Evolutionary conservation across 2,888 invertebrate species (phyloP).

Genomic region (Epinotia brunnichana): DNA sequence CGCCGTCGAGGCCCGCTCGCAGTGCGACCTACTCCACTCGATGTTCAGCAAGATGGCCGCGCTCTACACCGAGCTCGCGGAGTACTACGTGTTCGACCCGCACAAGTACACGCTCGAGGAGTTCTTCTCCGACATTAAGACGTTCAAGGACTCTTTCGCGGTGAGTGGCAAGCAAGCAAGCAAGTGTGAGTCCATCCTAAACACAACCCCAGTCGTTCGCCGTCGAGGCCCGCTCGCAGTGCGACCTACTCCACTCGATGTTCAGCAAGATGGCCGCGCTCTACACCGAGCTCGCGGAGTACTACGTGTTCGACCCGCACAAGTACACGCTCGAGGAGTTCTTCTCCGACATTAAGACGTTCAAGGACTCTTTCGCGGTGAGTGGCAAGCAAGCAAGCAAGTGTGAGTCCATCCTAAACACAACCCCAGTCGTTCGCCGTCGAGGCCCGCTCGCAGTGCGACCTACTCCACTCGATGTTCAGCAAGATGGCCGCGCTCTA

Average conservation of each 20-base stretch:
- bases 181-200: too few species aligned
- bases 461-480: slow-evolving; percentile 96
- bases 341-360: slow-evolving; percentile 96
- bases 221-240: slow-evolving; percentile 91
- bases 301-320: slow-evolving; percentile 94
- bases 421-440: slow-evolving; percentile 86
- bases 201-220: slow-evolving; percentile 85
- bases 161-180: slow-evolving; percentile 75
- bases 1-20: slow-evolving; percentile 91
- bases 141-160: slow-evolving; percentile 95
- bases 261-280: slow-evolving; percentile 95
- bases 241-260: slow-evolving; percentile 96
- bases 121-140: slow-evolving; percentile 97
- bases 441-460: slow-evolving; percentile 93
- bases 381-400: slow-evolving; percentile 59
- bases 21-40: slow-evolving; percentile 93
- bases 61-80: slow-evolving; percentile 91
- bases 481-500: slow-evolving; percentile 95
- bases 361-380: slow-evolving; percentile 95
- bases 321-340: slow-evolving; percentile 98
- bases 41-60: slow-evolving; percentile 97
- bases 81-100: slow-evolving; percentile 96
- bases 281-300: slow-evolving; percentile 93
- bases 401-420: too few species aligned
- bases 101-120: slow-evolving; percentile 97